Conservation (phyloP, 2,113 vertebrate genomes). For the Clarias batrachus region DNA sequence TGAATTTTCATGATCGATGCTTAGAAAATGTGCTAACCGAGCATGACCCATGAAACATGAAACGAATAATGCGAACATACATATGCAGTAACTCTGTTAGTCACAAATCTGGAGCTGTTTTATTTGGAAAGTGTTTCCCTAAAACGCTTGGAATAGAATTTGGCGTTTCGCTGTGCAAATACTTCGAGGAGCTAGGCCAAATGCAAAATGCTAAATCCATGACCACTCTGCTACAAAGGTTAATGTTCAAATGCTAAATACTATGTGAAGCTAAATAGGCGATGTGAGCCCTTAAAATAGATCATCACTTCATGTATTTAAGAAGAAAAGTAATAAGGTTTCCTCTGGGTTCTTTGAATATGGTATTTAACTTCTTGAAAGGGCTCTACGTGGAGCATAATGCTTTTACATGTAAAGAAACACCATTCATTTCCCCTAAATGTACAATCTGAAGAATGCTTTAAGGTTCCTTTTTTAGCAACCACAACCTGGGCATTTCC, state of each 20-base stretch:
- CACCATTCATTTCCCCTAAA: background rate
- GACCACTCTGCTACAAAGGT: slow-evolving; percentile 4
- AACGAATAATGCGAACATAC: slow-evolving; percentile 34
- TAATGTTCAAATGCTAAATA: slow-evolving; percentile 11
- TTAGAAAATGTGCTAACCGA: slow-evolving; percentile 1
- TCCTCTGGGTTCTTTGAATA: background rate
- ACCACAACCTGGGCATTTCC: background rate
- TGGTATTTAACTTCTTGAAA: background rate
- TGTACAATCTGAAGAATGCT: background rate
- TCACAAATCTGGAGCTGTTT: slow-evolving; percentile 30
- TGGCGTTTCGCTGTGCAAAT: slow-evolving; percentile 29
- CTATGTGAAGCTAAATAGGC: background rate
- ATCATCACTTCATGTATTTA: background rate
- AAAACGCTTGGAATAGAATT: slow-evolving; percentile 19
- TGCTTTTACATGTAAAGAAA: background rate
- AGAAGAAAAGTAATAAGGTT: background rate
- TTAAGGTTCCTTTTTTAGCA: background rate
- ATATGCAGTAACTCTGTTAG: slow-evolving; percentile 25
- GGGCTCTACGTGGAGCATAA: background rate
- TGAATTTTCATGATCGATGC: slow-evolving; percentile 17
- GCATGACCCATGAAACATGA: slow-evolving; percentile 22
- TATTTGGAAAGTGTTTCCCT: slow-evolving; percentile 39
- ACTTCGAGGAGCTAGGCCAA: background rate
- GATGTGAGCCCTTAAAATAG: background rate
- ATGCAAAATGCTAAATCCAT: background rate